These are phyloP conservation scores for Dynastes hyllus DNA, from an alignment of 2,888 invertebrate genomes.

Conservation along the genomic window DNA sequence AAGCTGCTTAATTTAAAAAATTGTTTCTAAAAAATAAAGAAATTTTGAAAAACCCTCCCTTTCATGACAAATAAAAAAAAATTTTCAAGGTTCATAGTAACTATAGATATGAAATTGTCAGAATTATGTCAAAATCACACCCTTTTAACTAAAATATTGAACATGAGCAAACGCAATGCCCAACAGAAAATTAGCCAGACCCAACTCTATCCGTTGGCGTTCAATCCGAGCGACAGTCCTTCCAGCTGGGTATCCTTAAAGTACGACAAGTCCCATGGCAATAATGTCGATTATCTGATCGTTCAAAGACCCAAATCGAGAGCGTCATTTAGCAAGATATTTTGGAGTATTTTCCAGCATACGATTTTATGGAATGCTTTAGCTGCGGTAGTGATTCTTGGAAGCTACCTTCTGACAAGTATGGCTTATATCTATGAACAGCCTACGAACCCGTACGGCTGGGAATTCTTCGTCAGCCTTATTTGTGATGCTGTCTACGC, in stretches of 20 bases:
- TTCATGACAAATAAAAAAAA: background rate
- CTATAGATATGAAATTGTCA: background rate
- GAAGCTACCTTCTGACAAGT: conserved; percentile 38
- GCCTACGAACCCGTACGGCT: conserved; percentile 20
- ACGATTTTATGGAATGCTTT: conserved; percentile 42
- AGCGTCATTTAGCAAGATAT: conserved; percentile 26
- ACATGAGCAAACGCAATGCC: conserved; percentile 49
- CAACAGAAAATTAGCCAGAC: conserved; percentile 48
- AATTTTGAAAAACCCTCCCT: no score
- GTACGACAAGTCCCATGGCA: conserved; percentile 5
- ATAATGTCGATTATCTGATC: conserved; percentile 50
- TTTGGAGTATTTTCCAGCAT: conserved; percentile 36
- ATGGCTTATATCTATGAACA: conserved; percentile 42
- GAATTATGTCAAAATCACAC: conserved; percentile 6
- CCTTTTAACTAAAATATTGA: background rate
- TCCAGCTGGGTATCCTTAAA: conserved; percentile 53
- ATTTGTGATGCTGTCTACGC: conserved; percentile 38
- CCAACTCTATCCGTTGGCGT: conserved; percentile 49
- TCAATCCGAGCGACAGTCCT: conserved; percentile 42
- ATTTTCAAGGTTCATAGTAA: background rate
- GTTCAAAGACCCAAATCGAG: conserved; percentile 47
- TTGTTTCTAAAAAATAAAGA: no score
- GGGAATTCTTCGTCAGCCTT: conserved; percentile 35
- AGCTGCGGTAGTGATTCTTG: background rate
- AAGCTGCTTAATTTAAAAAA: no score